A percentile compares a stretch with the other conserved stretches of the same genome.
Evolutionary conservation across 2,888 invertebrate species (phyloP).

Genomic region (Mongoloraphidia duomilia): DNA sequence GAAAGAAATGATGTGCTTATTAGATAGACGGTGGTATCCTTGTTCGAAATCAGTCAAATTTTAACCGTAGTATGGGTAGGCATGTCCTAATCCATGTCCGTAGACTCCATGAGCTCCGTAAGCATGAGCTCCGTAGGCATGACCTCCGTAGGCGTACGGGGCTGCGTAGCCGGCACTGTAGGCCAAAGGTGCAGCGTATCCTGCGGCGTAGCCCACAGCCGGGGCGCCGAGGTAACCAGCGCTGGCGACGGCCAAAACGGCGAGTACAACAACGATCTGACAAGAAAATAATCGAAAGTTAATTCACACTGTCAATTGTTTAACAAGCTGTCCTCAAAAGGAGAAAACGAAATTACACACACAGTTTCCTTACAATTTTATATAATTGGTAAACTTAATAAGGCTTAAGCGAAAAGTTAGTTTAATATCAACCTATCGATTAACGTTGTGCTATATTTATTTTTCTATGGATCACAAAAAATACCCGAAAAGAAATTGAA

Average conservation of each 20-base stretch:
- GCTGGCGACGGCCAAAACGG: neutral
- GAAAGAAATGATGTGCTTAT: too few relatives aligned
- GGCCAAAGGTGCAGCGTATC: slow-evolving; percentile 12
- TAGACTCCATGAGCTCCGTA: slow-evolving; percentile 6
- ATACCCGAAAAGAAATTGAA: too few relatives aligned
- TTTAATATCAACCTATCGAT: too few relatives aligned
- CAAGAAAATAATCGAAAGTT: neutral
- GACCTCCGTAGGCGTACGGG: slow-evolving; percentile 11
- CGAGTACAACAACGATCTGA: neutral
- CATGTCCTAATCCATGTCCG: neutral
- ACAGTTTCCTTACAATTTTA: too few relatives aligned
- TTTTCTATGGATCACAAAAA: too few relatives aligned
- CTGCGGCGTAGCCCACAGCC: slow-evolving; percentile 12
- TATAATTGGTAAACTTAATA: too few relatives aligned
- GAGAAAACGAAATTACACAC: too few relatives aligned
- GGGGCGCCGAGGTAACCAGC: slow-evolving; percentile 16
- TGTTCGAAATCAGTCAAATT: neutral
- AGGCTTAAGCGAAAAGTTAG: too few relatives aligned
- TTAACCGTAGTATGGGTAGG: neutral
- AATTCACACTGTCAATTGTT: neutral
- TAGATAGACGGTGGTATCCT: too few relatives aligned
- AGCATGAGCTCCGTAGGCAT: slow-evolving; percentile 4
- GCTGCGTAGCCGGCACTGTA: slow-evolving; percentile 20
- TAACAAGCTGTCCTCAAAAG: too few relatives aligned
- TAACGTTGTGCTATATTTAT: too few relatives aligned